Conservation (phyloP, 1,140 invertebrate species). For the Uloborus diversus region DNA sequence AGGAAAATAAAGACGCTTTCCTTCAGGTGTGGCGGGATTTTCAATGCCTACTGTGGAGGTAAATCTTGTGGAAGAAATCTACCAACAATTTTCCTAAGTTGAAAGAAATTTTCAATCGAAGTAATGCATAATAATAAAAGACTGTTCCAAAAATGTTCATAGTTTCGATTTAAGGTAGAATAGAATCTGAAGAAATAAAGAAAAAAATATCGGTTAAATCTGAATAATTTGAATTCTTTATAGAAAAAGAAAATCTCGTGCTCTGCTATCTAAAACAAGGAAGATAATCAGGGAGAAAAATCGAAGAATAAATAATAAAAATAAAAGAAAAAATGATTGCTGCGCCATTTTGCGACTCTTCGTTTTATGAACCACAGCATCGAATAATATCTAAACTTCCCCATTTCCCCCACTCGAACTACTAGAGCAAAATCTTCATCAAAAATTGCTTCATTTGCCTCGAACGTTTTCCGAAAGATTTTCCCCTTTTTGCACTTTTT, state of each 20-base stretch:
- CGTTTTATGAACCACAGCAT: slow-evolving; percentile 40
- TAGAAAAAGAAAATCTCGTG: not conserved
- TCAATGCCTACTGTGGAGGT: too few species aligned
- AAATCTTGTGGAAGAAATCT: too few species aligned
- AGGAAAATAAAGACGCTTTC: too few species aligned
- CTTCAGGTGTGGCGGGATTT: too few species aligned
- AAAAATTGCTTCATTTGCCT: slow-evolving; percentile 52
- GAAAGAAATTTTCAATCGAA: too few species aligned
- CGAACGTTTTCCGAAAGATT: slow-evolving; percentile 47
- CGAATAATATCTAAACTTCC: slow-evolving; percentile 30
- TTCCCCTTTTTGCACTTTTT: not conserved
- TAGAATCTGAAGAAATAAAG: too few species aligned
- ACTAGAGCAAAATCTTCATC: slow-evolving; percentile 25
- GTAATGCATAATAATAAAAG: too few species aligned
- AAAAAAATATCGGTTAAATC: slow-evolving; percentile 21
- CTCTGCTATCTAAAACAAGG: not conserved
- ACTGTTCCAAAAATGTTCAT: too few species aligned
- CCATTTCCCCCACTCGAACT: not conserved
- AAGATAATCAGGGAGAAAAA: slow-evolving; percentile 31
- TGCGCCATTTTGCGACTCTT: slow-evolving; percentile 42
- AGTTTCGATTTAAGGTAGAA: too few species aligned
- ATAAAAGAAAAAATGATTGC: not conserved
- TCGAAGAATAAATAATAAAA: not conserved
- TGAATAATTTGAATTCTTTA: slow-evolving; percentile 46
- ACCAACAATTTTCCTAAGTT: too few species aligned